Conservation (phyloP, 2,113 vertebrate genomes). For the Toxostoma redivivum region DNA sequence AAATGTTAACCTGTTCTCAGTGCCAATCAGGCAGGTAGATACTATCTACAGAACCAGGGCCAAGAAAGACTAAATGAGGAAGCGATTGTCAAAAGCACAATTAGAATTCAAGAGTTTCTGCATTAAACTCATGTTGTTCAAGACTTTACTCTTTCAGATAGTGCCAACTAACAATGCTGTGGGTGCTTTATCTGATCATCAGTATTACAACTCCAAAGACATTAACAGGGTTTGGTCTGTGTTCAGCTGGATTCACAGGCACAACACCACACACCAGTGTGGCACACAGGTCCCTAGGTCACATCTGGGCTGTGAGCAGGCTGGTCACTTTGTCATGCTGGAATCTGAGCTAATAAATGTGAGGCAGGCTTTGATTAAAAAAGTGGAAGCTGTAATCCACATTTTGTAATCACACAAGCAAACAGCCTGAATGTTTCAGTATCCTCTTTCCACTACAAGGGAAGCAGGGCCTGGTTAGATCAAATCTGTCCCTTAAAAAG, state of each 20-base stretch:
- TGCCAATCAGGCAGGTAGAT: constrained; percentile 6
- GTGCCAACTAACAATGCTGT: constrained; percentile 10
- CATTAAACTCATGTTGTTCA: not conserved
- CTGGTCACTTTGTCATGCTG: not conserved
- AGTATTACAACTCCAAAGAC: not conserved
- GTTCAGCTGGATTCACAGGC: not conserved
- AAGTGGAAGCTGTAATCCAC: not conserved
- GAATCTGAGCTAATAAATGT: fast-evolving
- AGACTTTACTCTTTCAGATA: constrained; percentile 14
- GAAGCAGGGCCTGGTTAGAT: not conserved
- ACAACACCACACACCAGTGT: not conserved
- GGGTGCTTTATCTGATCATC: constrained; percentile 29
- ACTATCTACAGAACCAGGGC: constrained; percentile 17
- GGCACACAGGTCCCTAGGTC: not conserved
- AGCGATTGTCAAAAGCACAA: constrained; percentile 32
- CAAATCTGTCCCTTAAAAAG: not conserved
- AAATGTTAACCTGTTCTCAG: not conserved
- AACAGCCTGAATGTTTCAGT: not conserved
- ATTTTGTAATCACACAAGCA: not conserved
- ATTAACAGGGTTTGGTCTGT: not conserved
- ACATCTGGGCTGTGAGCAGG: not conserved
- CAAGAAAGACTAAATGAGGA: constrained; percentile 36
- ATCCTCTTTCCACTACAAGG: not conserved
- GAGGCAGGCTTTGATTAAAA: not conserved
- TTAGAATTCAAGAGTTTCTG: constrained; percentile 7